Conservation (phyloP, 2,888 invertebrate species). For the Caenorhabditis sp. region DNA sequence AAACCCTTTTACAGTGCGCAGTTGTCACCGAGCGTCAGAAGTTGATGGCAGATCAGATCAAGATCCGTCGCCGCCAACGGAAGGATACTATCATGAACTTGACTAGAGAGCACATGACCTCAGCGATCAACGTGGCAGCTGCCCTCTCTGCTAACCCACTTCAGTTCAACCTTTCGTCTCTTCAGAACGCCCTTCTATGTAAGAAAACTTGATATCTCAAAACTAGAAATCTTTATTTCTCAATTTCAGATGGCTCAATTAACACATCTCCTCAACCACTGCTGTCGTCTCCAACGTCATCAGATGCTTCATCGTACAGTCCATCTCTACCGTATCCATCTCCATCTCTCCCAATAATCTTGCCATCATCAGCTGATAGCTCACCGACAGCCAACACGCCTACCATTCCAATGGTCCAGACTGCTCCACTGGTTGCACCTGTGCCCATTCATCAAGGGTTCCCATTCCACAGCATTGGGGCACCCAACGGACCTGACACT, state of each 20-base stretch:
- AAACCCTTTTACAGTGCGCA: slow-evolving; percentile 73
- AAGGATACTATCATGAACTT: slow-evolving; percentile 80
- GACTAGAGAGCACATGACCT: slow-evolving; percentile 74
- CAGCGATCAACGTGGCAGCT: slow-evolving; percentile 72
- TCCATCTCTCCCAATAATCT: slow-evolving; percentile 51
- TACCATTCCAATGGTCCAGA: slow-evolving; percentile 24
- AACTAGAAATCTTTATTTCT: too few species aligned
- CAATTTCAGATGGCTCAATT: slow-evolving; percentile 59
- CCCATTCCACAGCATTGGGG: slow-evolving; percentile 16
- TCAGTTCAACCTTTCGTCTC: slow-evolving; percentile 39
- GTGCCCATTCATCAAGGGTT: slow-evolving; percentile 63
- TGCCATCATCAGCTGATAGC: slow-evolving; percentile 47
- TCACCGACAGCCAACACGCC: slow-evolving; percentile 50
- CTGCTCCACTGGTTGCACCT: slow-evolving; percentile 56
- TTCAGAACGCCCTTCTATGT: slow-evolving; percentile 68
- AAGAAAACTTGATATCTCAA: slow-evolving; percentile 24
- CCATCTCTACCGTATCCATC: slow-evolving; percentile 63
- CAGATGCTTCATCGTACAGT: slow-evolving; percentile 67
- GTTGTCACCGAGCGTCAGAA: slow-evolving; percentile 81
- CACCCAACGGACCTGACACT: slow-evolving; percentile 14
- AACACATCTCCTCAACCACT: slow-evolving; percentile 64
- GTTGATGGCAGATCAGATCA: slow-evolving; percentile 82
- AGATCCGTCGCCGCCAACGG: slow-evolving; percentile 79
- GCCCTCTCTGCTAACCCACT: slow-evolving; percentile 63
- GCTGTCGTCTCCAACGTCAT: slow-evolving; percentile 68